Conservation (phyloP, 1,140 invertebrate genomes). For the Octopus bimaculoides region DNA sequence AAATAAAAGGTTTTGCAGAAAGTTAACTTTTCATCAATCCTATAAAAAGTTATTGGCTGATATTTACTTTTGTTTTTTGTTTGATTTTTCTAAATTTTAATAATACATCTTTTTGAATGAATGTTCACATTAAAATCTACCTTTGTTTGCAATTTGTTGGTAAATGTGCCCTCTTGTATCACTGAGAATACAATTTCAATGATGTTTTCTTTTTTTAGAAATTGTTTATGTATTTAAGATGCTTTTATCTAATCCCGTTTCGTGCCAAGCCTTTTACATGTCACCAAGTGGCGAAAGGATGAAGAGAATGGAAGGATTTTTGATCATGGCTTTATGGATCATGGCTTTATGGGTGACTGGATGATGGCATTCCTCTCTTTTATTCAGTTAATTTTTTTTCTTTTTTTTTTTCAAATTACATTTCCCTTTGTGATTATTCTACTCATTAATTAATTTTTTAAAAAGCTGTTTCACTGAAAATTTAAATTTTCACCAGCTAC, state of each 20-base stretch:
- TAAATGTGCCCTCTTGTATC: not conserved
- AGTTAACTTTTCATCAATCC: no score
- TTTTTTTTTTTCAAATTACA: no score
- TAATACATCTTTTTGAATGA: not conserved
- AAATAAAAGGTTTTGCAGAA: no score
- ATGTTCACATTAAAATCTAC: no score
- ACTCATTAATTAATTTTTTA: no score
- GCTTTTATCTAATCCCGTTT: slow-evolving; percentile 12
- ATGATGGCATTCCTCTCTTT: slow-evolving; percentile 11
- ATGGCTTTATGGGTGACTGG: slow-evolving; percentile 9
- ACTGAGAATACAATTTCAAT: slow-evolving; percentile 6
- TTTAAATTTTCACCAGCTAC: no score
- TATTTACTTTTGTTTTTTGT: no score
- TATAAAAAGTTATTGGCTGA: no score
- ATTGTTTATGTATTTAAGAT: slow-evolving; percentile 12
- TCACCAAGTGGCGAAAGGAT: slow-evolving; percentile 17
- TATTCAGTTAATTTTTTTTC: not conserved
- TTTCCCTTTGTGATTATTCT: no score
- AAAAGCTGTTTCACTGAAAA: no score
- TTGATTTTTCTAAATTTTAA: not conserved
- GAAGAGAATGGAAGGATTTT: slow-evolving; percentile 56
- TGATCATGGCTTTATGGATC: slow-evolving; percentile 45
- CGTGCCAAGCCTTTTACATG: slow-evolving; percentile 21
- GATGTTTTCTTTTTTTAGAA: not conserved
- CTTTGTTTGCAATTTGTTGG: not conserved